Conservation (phyloP, 2,797 vertebrate genomes). For the Tragelaphus eurycerus region DNA sequence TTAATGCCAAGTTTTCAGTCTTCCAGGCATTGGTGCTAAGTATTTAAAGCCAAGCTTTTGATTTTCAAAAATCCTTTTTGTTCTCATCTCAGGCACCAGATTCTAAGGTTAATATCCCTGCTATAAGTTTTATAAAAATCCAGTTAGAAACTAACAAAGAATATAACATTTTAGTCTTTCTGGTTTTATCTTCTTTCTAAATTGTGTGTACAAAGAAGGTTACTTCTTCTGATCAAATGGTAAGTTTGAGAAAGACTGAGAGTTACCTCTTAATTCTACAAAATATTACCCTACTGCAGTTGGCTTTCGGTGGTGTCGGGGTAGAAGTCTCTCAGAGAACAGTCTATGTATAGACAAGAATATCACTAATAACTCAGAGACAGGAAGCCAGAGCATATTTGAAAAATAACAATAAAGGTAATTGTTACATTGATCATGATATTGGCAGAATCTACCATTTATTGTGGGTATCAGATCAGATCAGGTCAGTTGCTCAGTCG, state of each 20-base stretch:
- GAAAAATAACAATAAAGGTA: neutral
- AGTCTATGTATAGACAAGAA: neutral
- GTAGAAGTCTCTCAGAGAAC: neutral
- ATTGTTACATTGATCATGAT: neutral
- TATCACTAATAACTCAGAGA: neutral
- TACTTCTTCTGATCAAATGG: neutral
- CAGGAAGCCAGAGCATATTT: neutral
- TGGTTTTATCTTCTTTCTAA: neutral
- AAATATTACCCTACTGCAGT: neutral
- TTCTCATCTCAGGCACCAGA: neutral
- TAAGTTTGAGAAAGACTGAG: neutral
- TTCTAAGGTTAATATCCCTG: neutral
- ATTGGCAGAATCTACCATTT: neutral
- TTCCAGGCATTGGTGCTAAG: neutral
- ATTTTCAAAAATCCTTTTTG: conserved; percentile 7
- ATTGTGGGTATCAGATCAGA: neutral
- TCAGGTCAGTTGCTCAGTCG: too few relatives aligned
- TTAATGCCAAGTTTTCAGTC: conserved; percentile 7
- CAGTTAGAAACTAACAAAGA: neutral
- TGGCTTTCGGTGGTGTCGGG: neutral
- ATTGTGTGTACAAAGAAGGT: neutral
- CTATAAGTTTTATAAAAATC: neutral
- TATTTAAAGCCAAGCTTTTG: conserved; percentile 36
- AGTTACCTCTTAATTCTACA: neutral
- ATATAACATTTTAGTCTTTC: neutral